phyloP scores from a whole-genome alignment of 2,797 vertebrate species.

The Falco peregrinus region DNA sequence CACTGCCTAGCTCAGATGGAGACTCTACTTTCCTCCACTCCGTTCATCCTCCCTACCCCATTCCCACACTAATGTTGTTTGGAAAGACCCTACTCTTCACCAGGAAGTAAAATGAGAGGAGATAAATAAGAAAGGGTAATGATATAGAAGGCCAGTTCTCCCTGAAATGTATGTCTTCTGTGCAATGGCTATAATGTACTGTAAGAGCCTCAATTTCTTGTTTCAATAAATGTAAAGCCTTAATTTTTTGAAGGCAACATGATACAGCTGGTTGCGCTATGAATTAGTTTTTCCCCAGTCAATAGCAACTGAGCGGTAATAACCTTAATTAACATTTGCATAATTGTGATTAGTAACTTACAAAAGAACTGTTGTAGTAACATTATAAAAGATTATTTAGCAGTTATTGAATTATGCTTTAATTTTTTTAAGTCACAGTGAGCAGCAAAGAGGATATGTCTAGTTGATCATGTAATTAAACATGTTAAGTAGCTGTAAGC shows the following conservation, averaged over 20 bases:
- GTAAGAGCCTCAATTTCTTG: neutral
- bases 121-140: neutral
- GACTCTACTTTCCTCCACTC: neutral
- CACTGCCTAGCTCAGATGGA: neutral
- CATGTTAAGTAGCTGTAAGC: slow-evolving; percentile 50
- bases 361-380: slow-evolving; percentile 68
- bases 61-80: neutral
- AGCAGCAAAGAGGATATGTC: slow-evolving; percentile 64
- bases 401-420: slow-evolving; percentile 69
- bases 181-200: neutral
- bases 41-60: neutral
- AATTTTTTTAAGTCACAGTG: slow-evolving; percentile 66
- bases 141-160: neutral
- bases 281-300: slow-evolving; percentile 53
- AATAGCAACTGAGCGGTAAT: slow-evolving; percentile 71
- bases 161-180: neutral
- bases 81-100: neutral
- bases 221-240: slow-evolving; percentile 13
- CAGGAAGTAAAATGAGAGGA: neutral
- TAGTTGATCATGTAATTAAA: slow-evolving; percentile 74
- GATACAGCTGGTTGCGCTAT: slow-evolving; percentile 54
- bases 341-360: slow-evolving; percentile 74
- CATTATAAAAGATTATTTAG: slow-evolving; percentile 64
- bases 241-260: slow-evolving; percentile 40
- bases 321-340: slow-evolving; percentile 77